These are phyloP conservation scores for Stercorarius parasiticus DNA, from an alignment of 2,113 vertebrate genomes.

Conservation along the genomic window DNA sequence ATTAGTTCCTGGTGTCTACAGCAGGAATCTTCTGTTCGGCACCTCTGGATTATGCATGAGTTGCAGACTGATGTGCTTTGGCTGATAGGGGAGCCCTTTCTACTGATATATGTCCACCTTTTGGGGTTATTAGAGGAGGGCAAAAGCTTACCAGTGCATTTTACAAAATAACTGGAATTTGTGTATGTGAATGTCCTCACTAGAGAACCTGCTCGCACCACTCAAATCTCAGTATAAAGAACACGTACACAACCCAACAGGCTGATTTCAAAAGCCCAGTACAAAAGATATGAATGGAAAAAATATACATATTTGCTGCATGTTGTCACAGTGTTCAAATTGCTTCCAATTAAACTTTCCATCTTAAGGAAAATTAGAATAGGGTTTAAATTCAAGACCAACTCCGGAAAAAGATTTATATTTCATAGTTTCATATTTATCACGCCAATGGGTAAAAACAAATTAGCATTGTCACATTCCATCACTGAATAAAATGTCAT, in stretches of 20 bases:
- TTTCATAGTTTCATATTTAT: conserved; percentile 5
- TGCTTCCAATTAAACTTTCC: conserved; percentile 25
- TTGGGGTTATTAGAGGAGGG: background rate
- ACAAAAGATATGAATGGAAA: background rate
- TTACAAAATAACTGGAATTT: background rate
- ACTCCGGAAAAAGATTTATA: background rate
- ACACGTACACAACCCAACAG: background rate
- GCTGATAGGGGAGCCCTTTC: background rate
- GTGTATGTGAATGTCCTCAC: background rate
- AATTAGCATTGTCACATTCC: background rate
- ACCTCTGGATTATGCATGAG: background rate
- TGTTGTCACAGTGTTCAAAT: background rate
- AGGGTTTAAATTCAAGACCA: background rate
- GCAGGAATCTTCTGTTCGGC: background rate
- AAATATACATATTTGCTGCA: background rate
- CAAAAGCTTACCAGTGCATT: background rate
- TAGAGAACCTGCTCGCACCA: background rate
- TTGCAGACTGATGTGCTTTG: background rate
- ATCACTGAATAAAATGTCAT: conserved; percentile 24
- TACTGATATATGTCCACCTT: background rate
- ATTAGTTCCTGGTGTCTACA: background rate
- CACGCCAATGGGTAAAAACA: background rate
- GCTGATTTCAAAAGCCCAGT: conserved; percentile 18
- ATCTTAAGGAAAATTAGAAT: conserved; percentile 2
- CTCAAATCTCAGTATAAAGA: conserved; percentile 22